Conservation (phyloP, 2,888 invertebrate species). For the Anoplius nigerrimus region DNA sequence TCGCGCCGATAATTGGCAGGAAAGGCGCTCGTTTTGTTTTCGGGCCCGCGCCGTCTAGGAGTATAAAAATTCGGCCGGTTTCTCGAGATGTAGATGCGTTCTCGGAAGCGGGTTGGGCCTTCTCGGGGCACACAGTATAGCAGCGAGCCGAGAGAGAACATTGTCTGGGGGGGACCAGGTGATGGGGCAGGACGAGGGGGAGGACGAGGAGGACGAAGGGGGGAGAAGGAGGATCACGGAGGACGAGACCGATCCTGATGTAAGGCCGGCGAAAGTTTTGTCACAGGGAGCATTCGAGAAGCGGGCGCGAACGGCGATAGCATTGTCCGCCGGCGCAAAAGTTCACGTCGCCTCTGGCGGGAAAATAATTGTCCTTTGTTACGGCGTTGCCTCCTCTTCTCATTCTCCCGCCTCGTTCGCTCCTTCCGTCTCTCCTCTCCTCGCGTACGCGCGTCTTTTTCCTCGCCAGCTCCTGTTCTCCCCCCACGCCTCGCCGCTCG, state of each 20-base stretch:
- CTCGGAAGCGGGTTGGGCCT: conserved; percentile 56
- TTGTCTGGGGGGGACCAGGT: conserved; percentile 3
- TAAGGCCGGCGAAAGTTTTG: conserved; percentile 63
- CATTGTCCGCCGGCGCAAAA: conserved; percentile 60
- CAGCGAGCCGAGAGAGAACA: neutral
- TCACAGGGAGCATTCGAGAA: conserved; percentile 34
- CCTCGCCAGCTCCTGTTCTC: conserved; percentile 17
- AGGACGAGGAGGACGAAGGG: conserved; percentile 19
- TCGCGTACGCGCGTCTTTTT: conserved; percentile 13
- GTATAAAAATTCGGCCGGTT: conserved; percentile 66
- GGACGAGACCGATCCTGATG: conserved; percentile 56
- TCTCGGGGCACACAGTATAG: conserved; percentile 16
- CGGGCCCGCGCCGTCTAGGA: conserved; percentile 52
- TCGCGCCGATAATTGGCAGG: conserved; percentile 49
- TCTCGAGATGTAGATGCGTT: conserved; percentile 66
- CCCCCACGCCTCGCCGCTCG: conserved; percentile 3
- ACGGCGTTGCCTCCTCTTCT: conserved; percentile 39
- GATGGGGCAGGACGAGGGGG: neutral
- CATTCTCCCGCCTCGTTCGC: conserved; percentile 29
- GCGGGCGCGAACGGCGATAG: conserved; percentile 41
- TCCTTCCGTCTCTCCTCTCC: conserved; percentile 5
- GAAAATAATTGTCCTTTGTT: conserved; percentile 52
- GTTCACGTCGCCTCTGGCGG: conserved; percentile 42
- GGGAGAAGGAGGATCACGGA: conserved; percentile 34
- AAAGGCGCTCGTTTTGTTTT: conserved; percentile 51